phyloP scores from a whole-genome alignment of 2,113 vertebrate genomes.

The Salvelinus namaycush region DNA sequence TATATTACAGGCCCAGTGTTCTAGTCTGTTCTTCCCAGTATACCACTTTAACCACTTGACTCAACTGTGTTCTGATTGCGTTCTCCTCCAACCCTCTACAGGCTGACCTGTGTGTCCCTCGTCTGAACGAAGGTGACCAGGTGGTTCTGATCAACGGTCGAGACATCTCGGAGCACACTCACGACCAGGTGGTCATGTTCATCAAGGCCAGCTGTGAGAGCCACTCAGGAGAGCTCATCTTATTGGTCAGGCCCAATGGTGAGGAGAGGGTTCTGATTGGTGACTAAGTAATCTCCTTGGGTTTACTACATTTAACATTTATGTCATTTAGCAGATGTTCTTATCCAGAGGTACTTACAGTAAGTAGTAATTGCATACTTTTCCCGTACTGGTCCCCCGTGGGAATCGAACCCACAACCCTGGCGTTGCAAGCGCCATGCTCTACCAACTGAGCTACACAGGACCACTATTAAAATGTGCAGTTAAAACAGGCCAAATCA shows the following conservation, averaged over 20 bases:
- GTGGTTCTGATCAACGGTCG: conserved; percentile 95
- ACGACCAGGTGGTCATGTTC: conserved; percentile 97
- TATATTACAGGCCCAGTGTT: not conserved
- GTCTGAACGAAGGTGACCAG: conserved; percentile 97
- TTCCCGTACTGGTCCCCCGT: no score
- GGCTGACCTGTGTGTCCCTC: conserved; percentile 97
- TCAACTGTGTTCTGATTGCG: not conserved
- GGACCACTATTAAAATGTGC: no score
- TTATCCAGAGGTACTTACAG: no score
- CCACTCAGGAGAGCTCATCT: conserved; percentile 92
- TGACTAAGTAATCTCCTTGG: not conserved
- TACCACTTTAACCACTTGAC: not conserved
- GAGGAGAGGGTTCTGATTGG: conserved; percentile 28
- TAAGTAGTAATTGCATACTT: no score
- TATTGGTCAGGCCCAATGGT: conserved; percentile 96
- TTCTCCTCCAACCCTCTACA: conserved; percentile 48
- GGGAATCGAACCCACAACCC: no score
- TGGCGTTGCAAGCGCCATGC: no score
- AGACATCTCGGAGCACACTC: conserved; percentile 94
- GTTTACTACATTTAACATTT: no score
- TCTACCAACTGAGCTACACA: no score
- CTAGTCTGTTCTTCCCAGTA: not conserved
- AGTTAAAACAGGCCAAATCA: no score
- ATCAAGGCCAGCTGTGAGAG: conserved; percentile 97
- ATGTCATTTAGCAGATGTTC: no score